phyloP scores from a whole-genome alignment of 2,113 vertebrate species.

The Plecotus auritus region DNA sequence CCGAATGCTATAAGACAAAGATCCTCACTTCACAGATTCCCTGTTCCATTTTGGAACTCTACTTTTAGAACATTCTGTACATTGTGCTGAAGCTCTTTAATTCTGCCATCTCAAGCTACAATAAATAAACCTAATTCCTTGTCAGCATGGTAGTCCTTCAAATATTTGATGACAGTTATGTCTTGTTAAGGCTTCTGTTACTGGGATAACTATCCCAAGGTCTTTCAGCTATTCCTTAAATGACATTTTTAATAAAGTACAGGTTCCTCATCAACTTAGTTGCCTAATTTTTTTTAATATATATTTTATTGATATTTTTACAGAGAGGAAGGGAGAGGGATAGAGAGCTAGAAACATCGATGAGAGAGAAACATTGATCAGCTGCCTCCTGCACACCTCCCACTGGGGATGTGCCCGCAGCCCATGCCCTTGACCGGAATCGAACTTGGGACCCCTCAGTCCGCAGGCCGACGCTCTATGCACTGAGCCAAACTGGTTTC shows the following conservation, averaged over 20 bases:
- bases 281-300: background rate
- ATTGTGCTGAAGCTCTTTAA: slow-evolving; percentile 26
- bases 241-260: slow-evolving; percentile 27
- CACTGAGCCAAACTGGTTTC: no score
- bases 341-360: no score
- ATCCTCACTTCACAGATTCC: background rate
- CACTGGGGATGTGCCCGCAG: no score
- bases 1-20: background rate
- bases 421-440: no score
- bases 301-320: no score
- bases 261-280: background rate
- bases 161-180: background rate
- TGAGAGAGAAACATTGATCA: no score
- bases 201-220: background rate
- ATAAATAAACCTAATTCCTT: slow-evolving; percentile 36
- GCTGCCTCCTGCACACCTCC: no score
- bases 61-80: slow-evolving; percentile 45
- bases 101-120: slow-evolving; percentile 14
- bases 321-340: no score
- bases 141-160: background rate
- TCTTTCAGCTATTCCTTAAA: slow-evolving; percentile 2
- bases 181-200: background rate
- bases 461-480: no score
- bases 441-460: no score
- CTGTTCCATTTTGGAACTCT: background rate